phyloP scores from a whole-genome alignment of 37 sponge, comb jelly and placozoan species.

The Ianthella basta region DNA sequence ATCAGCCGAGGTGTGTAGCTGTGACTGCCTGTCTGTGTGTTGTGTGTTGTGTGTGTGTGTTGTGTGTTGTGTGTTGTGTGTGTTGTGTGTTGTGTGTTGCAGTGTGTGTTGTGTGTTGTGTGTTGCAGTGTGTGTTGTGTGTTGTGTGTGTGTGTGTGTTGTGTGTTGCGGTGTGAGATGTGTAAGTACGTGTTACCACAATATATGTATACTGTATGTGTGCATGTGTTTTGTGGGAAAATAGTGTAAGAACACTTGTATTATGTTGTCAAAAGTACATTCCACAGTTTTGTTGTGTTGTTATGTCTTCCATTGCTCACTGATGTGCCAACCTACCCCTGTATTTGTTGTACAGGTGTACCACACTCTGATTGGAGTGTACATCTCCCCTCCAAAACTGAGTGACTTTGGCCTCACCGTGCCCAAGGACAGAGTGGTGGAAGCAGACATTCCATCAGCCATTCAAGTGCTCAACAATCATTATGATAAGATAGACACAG shows the following conservation, averaged over 20 bases:
- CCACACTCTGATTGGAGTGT: constrained; percentile 74
- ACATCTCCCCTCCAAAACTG: constrained; percentile 70
- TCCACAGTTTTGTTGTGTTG: too few species aligned
- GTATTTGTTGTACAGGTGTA: constrained; percentile 78
- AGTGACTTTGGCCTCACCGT: constrained; percentile 41
- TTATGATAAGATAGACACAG: constrained; percentile 81
- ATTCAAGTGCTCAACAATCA: constrained; percentile 62
- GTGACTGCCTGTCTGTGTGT: neutral
- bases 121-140: too few species aligned
- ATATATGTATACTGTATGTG: too few species aligned
- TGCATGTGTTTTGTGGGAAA: too few species aligned
- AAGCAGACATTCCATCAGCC: constrained; percentile 68
- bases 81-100: neutral
- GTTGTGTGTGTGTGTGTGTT: too few species aligned
- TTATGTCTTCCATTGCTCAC: too few species aligned
- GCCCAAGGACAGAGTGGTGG: constrained; percentile 7
- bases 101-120: too few species aligned
- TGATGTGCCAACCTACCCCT: too few species aligned
- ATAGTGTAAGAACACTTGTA: too few species aligned
- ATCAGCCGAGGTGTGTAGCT: constrained; percentile 37
- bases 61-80: neutral
- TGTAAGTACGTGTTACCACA: too few species aligned
- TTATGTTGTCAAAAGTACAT: too few species aligned
- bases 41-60: neutral
- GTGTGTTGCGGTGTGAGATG: too few species aligned